Base-by-base conservation (phyloP, 2,797 vertebrate species). In the Phalanger gymnotis region DNA sequence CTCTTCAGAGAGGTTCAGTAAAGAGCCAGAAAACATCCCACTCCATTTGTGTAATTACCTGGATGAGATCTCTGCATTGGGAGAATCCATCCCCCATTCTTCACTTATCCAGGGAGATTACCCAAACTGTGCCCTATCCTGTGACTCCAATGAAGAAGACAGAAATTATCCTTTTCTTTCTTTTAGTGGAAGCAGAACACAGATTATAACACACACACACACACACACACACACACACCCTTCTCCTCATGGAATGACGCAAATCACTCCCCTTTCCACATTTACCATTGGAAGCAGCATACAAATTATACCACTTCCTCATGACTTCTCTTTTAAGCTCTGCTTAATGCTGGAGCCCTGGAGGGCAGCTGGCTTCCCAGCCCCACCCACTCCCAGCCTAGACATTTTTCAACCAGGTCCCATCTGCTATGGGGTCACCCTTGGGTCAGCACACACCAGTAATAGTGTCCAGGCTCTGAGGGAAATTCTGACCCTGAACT, bases 401-500 rank as follows among this genome's bases (percentile, higher is more conserved):
- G 73, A 87, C 73, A 87, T 87, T 87, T 87, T 87, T 51, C 73
- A 87, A 51, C 40, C 73, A 87, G 73, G 73, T 87, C 25, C 73
- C 73, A 87, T 87, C 73, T 87, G 73, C 22, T 87, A 28, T 25
- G 40, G 73, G 73, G 40, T 87, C 40, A 51, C 40, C 25, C 73
- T 87, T 87, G 73, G 73, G 73, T 87, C 73, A 87, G 73, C 73
- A 51, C 28, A 47, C 73, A 87, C 40, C 73, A 87, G 22, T 87
- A 87, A 87, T 47, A 87, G 73, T 87, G 73, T 87, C 73, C 73
- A 51, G 73, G 40, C 73, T 87, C 73, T 87, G 73, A 25, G 40
- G 73, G 73, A 87, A 87, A 40, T 87, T 87, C 73, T 87, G 73
- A 87, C 73, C 73, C 73, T 87, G 73, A 87, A 87, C 73, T 87